Evolutionary conservation across 2,888 invertebrate genomes (phyloP), one percentile per base, ranked within the genome.

Genomic region (Epinotia brunnichana): DNA sequence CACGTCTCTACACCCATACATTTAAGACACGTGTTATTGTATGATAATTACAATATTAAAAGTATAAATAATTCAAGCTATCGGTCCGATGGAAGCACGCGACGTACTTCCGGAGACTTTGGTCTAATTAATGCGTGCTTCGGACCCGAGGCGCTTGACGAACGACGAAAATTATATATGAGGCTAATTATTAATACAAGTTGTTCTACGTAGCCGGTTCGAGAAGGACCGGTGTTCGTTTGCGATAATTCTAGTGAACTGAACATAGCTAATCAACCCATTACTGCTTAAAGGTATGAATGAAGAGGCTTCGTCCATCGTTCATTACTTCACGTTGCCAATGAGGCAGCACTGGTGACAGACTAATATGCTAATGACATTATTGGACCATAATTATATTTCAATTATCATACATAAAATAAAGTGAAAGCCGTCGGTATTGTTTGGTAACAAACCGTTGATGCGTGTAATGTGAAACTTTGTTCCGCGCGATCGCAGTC

Each of bases 61-160:
- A 86, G 87, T 89, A 92, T 92, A 92, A 92, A 93, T 93, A 92
- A 93, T 93, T 91, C 92, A 92, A 90, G 82, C 87, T 89, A 91
- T 91, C 89, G 88, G 83, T 57, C 63, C 86, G 85, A 80, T 87
- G 84, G 84, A 85, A 83, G 89, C 92, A 92, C 92, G 92, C 92
- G 91, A 92, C 86, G 85, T 75, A 90, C 91, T 92, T 92, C 92
- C 92, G 92, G 89, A 89, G 87, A 83, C 78, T 77, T 78, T 78
- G 79, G 74, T 84, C 86, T 88, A 89, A 92, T 90, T 86, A 91
- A 89, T 89, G 85, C 88, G 83, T 82, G 81, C 78, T 80, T 80
- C 82, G 80, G 82, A 82, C 85, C 82, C 80, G 82, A 76, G 85
- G 84, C 87, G 85, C 85, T 87, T 87, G 85, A 87, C 83, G 84